Base-by-base conservation (phyloP, 2,888 invertebrate species). In the Lobophora halterata region DNA sequence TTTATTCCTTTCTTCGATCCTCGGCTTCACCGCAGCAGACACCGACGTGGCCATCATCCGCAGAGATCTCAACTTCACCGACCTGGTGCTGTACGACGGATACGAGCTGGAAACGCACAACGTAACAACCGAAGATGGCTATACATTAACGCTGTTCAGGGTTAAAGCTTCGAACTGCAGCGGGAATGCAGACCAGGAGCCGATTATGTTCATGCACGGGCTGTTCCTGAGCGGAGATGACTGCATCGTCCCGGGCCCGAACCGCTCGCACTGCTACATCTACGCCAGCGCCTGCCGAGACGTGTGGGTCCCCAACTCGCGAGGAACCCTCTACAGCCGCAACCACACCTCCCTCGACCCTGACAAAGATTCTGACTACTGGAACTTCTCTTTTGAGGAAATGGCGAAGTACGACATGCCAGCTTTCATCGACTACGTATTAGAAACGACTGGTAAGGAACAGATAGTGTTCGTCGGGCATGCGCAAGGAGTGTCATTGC, bases 301-400 rank as follows among this genome's bases (percentile, higher is more conserved):
- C 11, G 49, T 59, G 0, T 62, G 62, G 62, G 46, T 55, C 1
- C 47, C 43, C 6, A 62, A 59, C 24, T 11, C 29, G 1, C 40
- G 61, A 5, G 62, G 54, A n/a, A 46, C 39, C 21, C 26, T 40
- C n/a, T 50, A 55, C 38, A 45, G 51, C 17, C 39, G 54, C 10
- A 24, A 16, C 0, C 58, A 58, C 14, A 7, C n/a, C 11, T 24
- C 24, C 1, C 24, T 52, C 3, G 20, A 61, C 24, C 52, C 61
- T 1, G 52, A 55, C 20, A 46, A 11, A 5, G 53, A 55, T 25
- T 0, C 47, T 0, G 11, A 38, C 1, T 70, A 49, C 34, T 70
- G 71, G 67, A 24, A 66, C 27, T 70, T 58, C 24, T 34, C 46
- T 4, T 28, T 63, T 2, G 62, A 66, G 2, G 64, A 70, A 30